Conservation (phyloP, 2,113 vertebrate species). For the Sphyrna mokarran region DNA sequence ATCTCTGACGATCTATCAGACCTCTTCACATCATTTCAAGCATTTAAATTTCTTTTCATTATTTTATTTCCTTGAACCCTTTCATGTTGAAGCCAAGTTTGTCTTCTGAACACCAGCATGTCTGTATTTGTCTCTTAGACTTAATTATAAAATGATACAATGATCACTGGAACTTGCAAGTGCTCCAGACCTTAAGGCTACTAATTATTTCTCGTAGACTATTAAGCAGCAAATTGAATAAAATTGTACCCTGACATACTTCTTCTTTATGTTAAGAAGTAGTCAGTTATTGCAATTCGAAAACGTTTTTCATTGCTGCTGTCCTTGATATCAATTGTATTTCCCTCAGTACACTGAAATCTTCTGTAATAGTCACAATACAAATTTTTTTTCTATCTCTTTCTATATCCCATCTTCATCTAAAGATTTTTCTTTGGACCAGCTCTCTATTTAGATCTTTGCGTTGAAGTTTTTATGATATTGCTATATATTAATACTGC, state of each 20-base stretch:
- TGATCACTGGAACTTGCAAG: neutral
- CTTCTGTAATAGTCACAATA: neutral
- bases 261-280: neutral
- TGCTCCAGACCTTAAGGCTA: neutral
- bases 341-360: neutral
- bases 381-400: neutral
- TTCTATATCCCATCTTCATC: neutral
- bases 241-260: neutral
- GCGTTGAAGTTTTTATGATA: neutral
- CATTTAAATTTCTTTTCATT: neutral
- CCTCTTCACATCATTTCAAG: neutral
- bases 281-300: neutral
- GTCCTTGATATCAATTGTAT: neutral
- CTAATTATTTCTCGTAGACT: conserved; percentile 16
- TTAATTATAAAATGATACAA: neutral
- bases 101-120: neutral
- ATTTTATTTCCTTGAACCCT: neutral
- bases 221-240: neutral
- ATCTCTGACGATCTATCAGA: neutral
- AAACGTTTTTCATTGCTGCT: neutral
- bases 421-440: neutral
- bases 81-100: neutral
- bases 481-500: no score
- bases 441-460: neutral
- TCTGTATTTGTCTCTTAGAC: neutral